Percentiles rank a stretch among this genome's conserved stretches.
These are phyloP conservation scores for Xiphorhynchus elegans DNA, from an alignment of 2,113 vertebrate genomes.

Conservation along the genomic window DNA sequence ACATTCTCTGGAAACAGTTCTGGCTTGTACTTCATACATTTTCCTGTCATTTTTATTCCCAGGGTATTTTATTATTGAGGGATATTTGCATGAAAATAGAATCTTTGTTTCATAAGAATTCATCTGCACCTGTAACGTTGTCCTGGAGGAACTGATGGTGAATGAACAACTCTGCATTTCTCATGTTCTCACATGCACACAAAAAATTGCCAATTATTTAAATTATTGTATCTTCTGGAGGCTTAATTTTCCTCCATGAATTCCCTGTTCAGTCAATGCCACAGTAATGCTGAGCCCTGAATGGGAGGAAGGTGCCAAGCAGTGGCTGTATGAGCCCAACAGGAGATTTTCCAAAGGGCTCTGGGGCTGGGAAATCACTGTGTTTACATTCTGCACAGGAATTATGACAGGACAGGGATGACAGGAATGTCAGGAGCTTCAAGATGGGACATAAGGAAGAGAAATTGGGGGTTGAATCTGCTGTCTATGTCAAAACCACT, in stretches of 20 bases:
- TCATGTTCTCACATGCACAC: constrained; percentile 45
- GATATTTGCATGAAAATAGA: constrained; percentile 74
- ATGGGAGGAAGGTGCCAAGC: not conserved
- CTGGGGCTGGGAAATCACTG: not conserved
- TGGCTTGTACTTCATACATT: constrained; percentile 59
- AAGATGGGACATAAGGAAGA: not conserved
- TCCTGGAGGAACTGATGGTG: constrained; percentile 57
- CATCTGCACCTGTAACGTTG: constrained; percentile 3
- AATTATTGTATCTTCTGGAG: constrained; percentile 65
- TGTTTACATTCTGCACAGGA: not conserved
- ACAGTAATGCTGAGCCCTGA: not conserved
- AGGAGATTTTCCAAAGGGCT: not conserved
- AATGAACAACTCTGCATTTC: constrained; percentile 46
- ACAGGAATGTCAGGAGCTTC: not conserved
- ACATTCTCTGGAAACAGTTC: not conserved
- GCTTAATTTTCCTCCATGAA: constrained; percentile 54
- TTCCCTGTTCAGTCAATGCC: constrained; percentile 44
- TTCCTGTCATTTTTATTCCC: constrained; percentile 62
- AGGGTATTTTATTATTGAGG: constrained; percentile 60
- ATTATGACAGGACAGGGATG: not conserved
- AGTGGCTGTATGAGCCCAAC: not conserved
- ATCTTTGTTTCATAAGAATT: constrained; percentile 70
- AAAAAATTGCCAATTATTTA: constrained; percentile 53
- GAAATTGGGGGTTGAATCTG: not conserved
- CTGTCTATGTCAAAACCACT: not conserved